Percentiles rank a stretch among this genome's conserved stretches.
These are phyloP conservation scores for Aplodontia rufa DNA, from an alignment of 2,113 vertebrate species.

Conservation along the genomic window DNA sequence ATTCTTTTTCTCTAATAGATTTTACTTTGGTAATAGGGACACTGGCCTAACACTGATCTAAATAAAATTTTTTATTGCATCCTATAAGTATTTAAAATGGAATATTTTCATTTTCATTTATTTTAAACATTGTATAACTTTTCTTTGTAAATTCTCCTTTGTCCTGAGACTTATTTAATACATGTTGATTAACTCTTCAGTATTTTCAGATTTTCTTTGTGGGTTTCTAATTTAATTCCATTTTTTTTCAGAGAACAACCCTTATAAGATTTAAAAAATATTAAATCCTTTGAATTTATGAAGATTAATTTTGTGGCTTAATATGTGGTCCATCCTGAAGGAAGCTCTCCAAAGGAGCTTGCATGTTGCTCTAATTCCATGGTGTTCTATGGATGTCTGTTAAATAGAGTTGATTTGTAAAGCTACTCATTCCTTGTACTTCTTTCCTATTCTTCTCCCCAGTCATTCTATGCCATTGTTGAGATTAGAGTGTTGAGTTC, in stretches of 20 bases:
- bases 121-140: background rate
- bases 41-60: background rate
- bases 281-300: background rate
- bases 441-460: background rate
- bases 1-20: background rate
- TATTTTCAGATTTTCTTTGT: background rate
- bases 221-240: background rate
- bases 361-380: background rate
- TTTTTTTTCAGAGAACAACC: too few species aligned
- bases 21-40: background rate
- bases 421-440: background rate
- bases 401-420: background rate
- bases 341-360: background rate
- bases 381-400: background rate
- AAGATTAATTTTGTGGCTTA: background rate
- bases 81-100: background rate
- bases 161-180: background rate
- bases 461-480: background rate
- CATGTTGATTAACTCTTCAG: background rate
- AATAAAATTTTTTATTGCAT: background rate
- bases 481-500: background rate
- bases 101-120: background rate
- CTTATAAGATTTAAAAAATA: background rate
- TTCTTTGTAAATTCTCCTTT: background rate
- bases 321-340: background rate